Conservation (phyloP, 2,888 invertebrate genomes). For the Drosophila trichaetosa region DNA sequence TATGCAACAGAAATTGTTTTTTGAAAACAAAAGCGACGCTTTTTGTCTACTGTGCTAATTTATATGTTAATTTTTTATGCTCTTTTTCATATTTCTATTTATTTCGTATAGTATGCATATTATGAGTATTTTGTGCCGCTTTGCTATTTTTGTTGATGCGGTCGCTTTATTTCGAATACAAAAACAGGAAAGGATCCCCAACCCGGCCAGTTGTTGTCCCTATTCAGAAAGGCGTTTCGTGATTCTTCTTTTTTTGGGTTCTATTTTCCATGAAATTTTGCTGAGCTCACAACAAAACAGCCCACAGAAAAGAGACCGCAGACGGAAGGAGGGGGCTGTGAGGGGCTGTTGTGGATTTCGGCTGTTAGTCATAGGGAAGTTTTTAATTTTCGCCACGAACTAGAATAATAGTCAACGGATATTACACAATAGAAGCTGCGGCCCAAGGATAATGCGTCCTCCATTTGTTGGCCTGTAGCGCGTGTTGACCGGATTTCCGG, state of each 20-base stretch:
- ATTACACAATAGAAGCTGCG: slow-evolving; percentile 63
- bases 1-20: slow-evolving; percentile 70
- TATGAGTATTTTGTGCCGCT: slow-evolving; percentile 59
- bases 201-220: slow-evolving; percentile 37
- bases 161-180: slow-evolving; percentile 70
- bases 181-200: slow-evolving; percentile 65
- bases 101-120: slow-evolving; percentile 52
- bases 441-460: slow-evolving; percentile 9
- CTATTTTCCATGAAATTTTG: slow-evolving; percentile 71
- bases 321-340: background rate
- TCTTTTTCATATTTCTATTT: slow-evolving; percentile 46
- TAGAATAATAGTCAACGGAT: slow-evolving; percentile 77
- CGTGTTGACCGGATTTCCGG: slow-evolving; percentile 65
- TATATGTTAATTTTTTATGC: slow-evolving; percentile 64
- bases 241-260: slow-evolving; percentile 40
- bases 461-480: slow-evolving; percentile 32
- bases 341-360: background rate
- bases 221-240: slow-evolving; percentile 62
- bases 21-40: slow-evolving; percentile 55
- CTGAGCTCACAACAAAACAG: slow-evolving; percentile 46
- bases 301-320: slow-evolving; percentile 24
- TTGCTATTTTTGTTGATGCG: slow-evolving; percentile 74
- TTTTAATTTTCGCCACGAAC: slow-evolving; percentile 78
- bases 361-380: slow-evolving; percentile 44
- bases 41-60: slow-evolving; percentile 60